Evolutionary conservation across 2,113 vertebrate genomes (phyloP), one percentile per base, ranked within the genome.

Genomic region (Scomber colias): DNA sequence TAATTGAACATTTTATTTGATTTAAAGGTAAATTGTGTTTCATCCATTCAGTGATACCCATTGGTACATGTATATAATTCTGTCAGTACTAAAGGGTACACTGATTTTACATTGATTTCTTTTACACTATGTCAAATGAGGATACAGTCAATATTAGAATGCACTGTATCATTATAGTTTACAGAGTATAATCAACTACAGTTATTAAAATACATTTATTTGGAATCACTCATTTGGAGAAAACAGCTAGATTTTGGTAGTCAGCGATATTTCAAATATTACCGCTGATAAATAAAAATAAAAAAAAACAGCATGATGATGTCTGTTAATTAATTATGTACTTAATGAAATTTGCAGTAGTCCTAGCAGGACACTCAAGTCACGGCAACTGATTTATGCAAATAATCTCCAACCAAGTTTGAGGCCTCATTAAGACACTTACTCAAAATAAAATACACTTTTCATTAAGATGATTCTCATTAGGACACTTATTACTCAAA

Each of bases 321-420:
- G 35, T 2, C 6, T 59, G 19, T 45, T 31, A 16, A n/a, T 66
- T 11, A 66, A 55, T 62, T 10, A 45, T 60, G 6, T 12, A n/a
- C 11, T 50, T 57, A 63, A 44, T 63, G 13, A n/a, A 30, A 16
- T 56, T 35, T 57, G 44, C 11, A 11, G 53, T 17, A n/a, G 2
- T 64, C 60, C 15, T 57, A 14, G 11, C 7, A 48, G 12, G 40
- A 57, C 19, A 13, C 7, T 7, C 11, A 48, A 48, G 2, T 71
- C 5, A 53, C 55, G 11, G 71, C 30, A 76, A 48, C 45, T 62
- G 45, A 71, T 63, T 44, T 66, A 66, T 69, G 24, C 40, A 16
- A 50, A 78, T 30, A 30, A 63, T 67, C 35, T 49, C 16, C 3
- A 49, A 24, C 64, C 2, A 68, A 44, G 35, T 54, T 62, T 57